These are phyloP conservation scores for Enteromius thamalakanensis DNA, from an alignment of 2,797 vertebrate genomes.

Conservation along the genomic window DNA sequence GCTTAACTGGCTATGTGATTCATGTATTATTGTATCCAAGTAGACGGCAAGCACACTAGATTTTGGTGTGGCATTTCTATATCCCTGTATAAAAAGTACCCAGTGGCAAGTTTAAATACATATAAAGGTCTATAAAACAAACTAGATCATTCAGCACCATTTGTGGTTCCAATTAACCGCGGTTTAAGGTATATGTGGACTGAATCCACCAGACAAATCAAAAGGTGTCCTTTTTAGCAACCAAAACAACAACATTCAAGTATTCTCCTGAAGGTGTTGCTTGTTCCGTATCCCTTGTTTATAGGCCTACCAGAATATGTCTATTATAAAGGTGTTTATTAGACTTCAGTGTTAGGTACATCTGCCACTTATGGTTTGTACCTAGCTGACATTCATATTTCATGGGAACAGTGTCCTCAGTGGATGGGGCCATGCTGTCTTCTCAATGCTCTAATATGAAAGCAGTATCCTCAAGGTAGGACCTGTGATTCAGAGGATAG, in stretches of 20 bases:
- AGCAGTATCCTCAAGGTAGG: slow-evolving; percentile 25
- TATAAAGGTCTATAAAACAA: slow-evolving; percentile 11
- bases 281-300: background rate
- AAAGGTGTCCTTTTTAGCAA: background rate
- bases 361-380: background rate
- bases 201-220: background rate
- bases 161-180: background rate
- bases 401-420: slow-evolving; percentile 17
- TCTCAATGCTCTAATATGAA: slow-evolving; percentile 24
- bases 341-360: background rate
- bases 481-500: slow-evolving; percentile 22
- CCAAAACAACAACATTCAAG: background rate
- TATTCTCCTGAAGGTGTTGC: slow-evolving; percentile 1
- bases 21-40: background rate
- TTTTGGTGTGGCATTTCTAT: background rate
- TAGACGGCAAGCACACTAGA: background rate
- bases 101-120: background rate
- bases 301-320: background rate
- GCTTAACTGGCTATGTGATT: background rate
- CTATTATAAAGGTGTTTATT: slow-evolving; percentile 3
- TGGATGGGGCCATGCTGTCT: slow-evolving; percentile 7
- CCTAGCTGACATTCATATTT: slow-evolving; percentile 31
- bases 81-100: background rate
- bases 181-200: background rate
- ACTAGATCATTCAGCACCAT: background rate